Evolutionary conservation across 2,113 vertebrate genomes (phyloP).

Genomic region (Paradisaea rubra): DNA sequence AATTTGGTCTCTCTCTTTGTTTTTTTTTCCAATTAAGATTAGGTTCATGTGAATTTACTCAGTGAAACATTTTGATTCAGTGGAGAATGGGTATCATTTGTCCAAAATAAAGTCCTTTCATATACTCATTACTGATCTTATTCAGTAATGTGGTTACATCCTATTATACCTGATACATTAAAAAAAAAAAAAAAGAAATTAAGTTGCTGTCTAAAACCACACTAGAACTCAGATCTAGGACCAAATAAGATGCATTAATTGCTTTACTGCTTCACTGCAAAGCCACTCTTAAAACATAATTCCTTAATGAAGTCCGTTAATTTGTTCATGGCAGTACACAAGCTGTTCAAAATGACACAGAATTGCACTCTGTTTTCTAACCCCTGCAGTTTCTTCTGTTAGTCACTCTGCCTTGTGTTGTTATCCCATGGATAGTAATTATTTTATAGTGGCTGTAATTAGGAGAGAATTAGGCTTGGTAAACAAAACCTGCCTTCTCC

Average conservation of each 20-base stretch:
- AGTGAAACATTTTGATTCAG: constrained; percentile 52
- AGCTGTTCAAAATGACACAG: constrained; percentile 82
- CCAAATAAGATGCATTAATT: constrained; percentile 79
- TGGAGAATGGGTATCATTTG: constrained; percentile 36
- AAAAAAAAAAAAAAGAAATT: constrained; percentile 53
- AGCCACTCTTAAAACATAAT: constrained; percentile 82
- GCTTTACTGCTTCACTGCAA: constrained; percentile 76
- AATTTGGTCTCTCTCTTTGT: constrained; percentile 25
- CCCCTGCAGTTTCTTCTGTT: constrained; percentile 85
- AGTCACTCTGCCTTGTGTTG: constrained; percentile 82
- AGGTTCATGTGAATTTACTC: constrained; percentile 16
- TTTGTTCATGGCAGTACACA: constrained; percentile 82
- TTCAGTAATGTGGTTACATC: constrained; percentile 52
- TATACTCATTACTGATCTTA: constrained; percentile 62
- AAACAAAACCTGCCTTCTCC: constrained; percentile 95
- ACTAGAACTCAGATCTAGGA: constrained; percentile 69
- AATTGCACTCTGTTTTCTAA: constrained; percentile 80
- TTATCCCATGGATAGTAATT: constrained; percentile 94
- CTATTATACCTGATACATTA: constrained; percentile 73
- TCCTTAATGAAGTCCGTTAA: constrained; percentile 84
- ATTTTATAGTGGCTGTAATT: constrained; percentile 95
- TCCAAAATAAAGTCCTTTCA: constrained; percentile 57
- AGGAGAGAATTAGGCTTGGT: constrained; percentile 94
- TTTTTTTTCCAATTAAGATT: constrained; percentile 57
- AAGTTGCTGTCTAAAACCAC: constrained; percentile 60